Conservation (phyloP, 2,888 invertebrate genomes). For the Sericinus montela region DNA sequence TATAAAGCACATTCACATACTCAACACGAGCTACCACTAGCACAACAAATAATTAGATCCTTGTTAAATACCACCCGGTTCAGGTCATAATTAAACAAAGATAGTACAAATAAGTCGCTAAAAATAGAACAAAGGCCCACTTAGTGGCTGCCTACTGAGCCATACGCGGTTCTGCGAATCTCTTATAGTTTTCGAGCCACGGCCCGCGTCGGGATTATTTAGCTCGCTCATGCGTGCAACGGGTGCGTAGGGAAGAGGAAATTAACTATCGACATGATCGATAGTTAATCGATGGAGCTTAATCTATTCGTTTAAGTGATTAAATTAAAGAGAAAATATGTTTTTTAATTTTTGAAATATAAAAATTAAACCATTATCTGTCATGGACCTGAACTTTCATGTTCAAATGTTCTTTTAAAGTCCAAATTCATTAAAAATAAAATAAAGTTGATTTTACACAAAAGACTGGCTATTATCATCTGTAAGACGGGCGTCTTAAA, state of each 20-base stretch:
- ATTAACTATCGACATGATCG: conserved; percentile 21
- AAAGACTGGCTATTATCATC: too few species aligned
- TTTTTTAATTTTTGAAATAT: too few species aligned
- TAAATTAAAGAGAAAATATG: too few species aligned
- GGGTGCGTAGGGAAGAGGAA: conserved; percentile 28
- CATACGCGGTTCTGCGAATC: conserved; percentile 56
- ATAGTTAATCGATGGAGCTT: too few species aligned
- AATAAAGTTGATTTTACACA: too few species aligned
- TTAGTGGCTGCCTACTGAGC: conserved; percentile 44
- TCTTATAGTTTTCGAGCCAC: conserved; percentile 46
- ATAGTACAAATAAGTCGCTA: conserved; percentile 30
- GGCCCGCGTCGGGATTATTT: conserved; percentile 52
- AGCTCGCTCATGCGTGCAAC: conserved; percentile 51
- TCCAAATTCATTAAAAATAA: too few species aligned
- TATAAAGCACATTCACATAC: not conserved
- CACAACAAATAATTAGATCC: conserved; percentile 12
- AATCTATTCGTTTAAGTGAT: too few species aligned
- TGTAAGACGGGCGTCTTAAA: too few species aligned
- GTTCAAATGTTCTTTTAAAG: too few species aligned
- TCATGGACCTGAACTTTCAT: too few species aligned
- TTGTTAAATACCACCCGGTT: conserved; percentile 1
- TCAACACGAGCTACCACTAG: not conserved
- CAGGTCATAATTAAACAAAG: conserved; percentile 33
- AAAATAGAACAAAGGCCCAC: conserved; percentile 30
- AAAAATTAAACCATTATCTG: too few species aligned